A percentile compares a stretch with the other conserved stretches of the same genome.
Conservation (phyloP, 2,113 vertebrate species). For the Nipponia nippon region DNA sequence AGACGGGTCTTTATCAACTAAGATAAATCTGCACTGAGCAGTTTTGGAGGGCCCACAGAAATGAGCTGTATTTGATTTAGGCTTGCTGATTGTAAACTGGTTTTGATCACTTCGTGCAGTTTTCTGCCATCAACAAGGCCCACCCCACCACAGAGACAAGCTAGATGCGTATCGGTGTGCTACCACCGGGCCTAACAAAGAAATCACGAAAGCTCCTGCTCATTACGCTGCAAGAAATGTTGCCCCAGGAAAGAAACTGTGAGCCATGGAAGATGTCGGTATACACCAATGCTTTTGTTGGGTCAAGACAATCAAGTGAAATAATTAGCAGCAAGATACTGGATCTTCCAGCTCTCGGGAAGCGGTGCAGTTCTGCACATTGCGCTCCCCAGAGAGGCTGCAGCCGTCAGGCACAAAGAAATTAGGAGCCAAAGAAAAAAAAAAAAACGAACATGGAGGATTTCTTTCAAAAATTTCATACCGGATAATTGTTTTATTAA, state of each 20-base stretch:
- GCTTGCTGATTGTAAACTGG: background rate
- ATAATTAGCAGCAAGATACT: constrained; percentile 58
- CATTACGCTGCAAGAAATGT: background rate
- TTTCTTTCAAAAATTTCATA: constrained; percentile 1
- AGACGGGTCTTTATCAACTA: background rate
- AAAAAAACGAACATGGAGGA: background rate
- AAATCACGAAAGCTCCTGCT: background rate
- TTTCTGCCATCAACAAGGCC: background rate
- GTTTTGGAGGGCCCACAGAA: background rate
- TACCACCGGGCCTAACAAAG: background rate
- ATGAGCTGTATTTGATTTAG: background rate
- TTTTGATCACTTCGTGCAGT: background rate
- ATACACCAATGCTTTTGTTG: constrained; percentile 55
- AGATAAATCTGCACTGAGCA: background rate
- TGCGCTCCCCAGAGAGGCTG: constrained; percentile 15
- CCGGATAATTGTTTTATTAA: constrained; percentile 52
- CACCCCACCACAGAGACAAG: background rate
- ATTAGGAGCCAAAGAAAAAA: background rate
- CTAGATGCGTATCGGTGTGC: accelerated
- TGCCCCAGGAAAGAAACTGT: constrained; percentile 44
- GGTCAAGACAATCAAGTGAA: constrained; percentile 62
- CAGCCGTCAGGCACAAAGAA: constrained; percentile 13
- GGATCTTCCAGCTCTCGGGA: constrained; percentile 46
- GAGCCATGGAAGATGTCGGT: constrained; percentile 14
- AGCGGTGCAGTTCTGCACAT: background rate